Conservation (phyloP, 2,113 vertebrate species). For the Lepus americanus region DNA sequence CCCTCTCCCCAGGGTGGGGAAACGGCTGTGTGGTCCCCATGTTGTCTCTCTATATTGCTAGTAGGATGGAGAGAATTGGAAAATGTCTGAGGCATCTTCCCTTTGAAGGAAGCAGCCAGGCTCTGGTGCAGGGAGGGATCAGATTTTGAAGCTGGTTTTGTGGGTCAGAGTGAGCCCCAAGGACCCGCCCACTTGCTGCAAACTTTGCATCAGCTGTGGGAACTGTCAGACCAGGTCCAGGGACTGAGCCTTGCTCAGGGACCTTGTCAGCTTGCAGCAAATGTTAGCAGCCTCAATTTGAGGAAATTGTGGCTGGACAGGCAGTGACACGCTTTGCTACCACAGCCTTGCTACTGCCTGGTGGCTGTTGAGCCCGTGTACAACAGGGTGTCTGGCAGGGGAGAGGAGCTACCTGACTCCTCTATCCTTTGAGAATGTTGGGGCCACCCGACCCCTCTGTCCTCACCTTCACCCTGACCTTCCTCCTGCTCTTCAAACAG, state of each 20-base stretch:
- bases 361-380: neutral
- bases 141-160: neutral
- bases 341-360: neutral
- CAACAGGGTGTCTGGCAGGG: neutral
- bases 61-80: neutral
- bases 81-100: neutral
- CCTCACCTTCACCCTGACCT: neutral
- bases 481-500: conserved; percentile 47
- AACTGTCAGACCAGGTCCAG: neutral
- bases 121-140: neutral
- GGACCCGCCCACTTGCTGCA: conserved; percentile 45
- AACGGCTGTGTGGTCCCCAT: neutral
- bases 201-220: neutral
- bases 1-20: neutral
- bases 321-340: neutral
- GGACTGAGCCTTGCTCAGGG: conserved; percentile 36
- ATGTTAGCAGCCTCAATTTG: conserved; percentile 37
- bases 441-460: neutral
- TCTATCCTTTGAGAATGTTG: conserved; percentile 3
- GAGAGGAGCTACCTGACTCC: too few species aligned
- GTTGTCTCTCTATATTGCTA: neutral
- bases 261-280: conserved; percentile 17
- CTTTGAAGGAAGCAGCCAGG: neutral
- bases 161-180: conserved; percentile 31
- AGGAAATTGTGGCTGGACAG: conserved; percentile 78